Percentiles rank a stretch among this genome's conserved stretches.
These are phyloP conservation scores for Bufotes viridis DNA, from an alignment of 2,797 vertebrate species.

Conservation along the genomic window DNA sequence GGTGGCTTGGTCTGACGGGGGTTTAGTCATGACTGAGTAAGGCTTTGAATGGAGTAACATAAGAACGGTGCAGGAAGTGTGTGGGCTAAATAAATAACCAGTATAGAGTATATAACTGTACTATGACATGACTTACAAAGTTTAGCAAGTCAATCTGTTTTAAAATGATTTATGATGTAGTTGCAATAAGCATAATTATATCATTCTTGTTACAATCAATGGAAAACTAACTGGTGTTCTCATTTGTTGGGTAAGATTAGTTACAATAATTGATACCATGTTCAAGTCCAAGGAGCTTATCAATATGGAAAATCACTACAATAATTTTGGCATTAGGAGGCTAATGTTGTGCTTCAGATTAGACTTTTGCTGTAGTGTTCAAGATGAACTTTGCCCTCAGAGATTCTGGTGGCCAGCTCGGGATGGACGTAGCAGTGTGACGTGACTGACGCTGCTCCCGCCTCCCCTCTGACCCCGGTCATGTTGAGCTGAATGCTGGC, in stretches of 20 bases:
- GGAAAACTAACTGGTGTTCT: not conserved
- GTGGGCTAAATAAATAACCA: not conserved
- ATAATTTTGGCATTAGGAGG: too few species aligned
- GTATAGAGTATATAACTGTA: not conserved
- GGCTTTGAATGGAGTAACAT: not conserved
- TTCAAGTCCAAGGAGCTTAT: too few species aligned
- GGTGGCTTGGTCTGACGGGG: not conserved
- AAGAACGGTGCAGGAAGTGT: constrained; percentile 1
- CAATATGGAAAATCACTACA: too few species aligned
- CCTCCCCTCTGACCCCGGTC: too few species aligned
- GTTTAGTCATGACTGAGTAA: constrained; percentile 29
- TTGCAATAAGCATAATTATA: not conserved
- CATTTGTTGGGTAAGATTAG: not conserved
- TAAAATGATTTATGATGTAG: not conserved
- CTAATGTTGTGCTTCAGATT: too few species aligned
- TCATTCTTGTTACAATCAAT: not conserved
- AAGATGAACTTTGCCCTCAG: too few species aligned
- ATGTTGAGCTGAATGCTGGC: too few species aligned
- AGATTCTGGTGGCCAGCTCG: too few species aligned
- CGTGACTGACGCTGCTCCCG: too few species aligned
- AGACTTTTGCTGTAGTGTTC: too few species aligned
- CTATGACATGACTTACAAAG: constrained; percentile 5
- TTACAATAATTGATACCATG: not conserved
- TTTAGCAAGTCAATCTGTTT: not conserved
- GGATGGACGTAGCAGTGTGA: too few species aligned